phyloP scores from a whole-genome alignment of 2,797 vertebrate genomes.

The Acanthiza pusilla region DNA sequence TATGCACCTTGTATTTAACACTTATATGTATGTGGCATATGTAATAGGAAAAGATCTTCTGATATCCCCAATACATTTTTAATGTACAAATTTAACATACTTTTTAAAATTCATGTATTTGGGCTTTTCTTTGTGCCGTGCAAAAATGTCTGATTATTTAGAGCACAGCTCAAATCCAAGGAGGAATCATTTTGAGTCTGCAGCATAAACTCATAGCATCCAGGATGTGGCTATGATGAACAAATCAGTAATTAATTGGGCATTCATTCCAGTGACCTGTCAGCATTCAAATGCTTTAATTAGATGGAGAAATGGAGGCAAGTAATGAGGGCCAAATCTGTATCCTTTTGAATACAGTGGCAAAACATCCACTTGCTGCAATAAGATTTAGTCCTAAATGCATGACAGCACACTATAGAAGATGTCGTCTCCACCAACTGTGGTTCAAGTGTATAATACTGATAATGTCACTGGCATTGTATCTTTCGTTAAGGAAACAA shows the following conservation, averaged over 20 bases:
- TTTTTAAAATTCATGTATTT: slow-evolving; percentile 30
- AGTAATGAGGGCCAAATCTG: slow-evolving; percentile 60
- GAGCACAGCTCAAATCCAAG: slow-evolving; percentile 30
- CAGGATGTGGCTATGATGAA: slow-evolving; percentile 66
- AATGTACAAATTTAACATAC: slow-evolving; percentile 1
- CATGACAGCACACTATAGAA: slow-evolving; percentile 54
- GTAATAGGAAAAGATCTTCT: neutral
- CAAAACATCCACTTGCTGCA: slow-evolving; percentile 60
- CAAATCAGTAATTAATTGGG: slow-evolving; percentile 77
- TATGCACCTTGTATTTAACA: slow-evolving; percentile 29
- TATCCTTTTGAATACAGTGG: slow-evolving; percentile 56
- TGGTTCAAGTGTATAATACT: slow-evolving; percentile 54
- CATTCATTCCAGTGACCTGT: slow-evolving; percentile 72
- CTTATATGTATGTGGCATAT: neutral
- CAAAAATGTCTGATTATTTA: slow-evolving; percentile 36
- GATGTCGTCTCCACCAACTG: slow-evolving; percentile 50
- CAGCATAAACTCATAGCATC: slow-evolving; percentile 42
- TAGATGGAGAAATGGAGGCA: slow-evolving; percentile 63
- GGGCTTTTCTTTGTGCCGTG: slow-evolving; percentile 10
- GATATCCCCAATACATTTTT: neutral
- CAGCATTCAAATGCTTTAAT: slow-evolving; percentile 77
- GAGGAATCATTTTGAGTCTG: slow-evolving; percentile 55
- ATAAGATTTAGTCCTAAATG: slow-evolving; percentile 63
- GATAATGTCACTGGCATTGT: slow-evolving; percentile 47
- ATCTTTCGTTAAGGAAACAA: slow-evolving; percentile 55